phyloP scores from a whole-genome alignment of 2,888 invertebrate genomes.

The Synanthedon tipuliformis region DNA sequence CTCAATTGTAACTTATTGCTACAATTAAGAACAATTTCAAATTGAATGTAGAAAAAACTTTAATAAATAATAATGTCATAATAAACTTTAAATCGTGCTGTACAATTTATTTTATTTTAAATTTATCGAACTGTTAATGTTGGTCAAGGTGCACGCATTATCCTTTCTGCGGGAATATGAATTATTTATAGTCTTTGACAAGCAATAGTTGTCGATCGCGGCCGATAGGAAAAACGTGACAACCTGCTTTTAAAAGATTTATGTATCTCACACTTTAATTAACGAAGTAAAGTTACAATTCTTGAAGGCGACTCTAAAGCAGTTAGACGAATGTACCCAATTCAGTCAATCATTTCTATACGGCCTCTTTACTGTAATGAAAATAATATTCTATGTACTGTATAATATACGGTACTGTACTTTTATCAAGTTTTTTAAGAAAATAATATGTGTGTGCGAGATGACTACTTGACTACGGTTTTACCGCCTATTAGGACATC shows the following conservation, averaged over 20 bases:
- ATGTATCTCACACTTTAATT: neutral
- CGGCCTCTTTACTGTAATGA: too few relatives aligned
- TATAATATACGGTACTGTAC: too few relatives aligned
- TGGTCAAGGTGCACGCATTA: neutral
- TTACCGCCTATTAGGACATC: too few relatives aligned
- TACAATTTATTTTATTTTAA: neutral
- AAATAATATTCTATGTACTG: too few relatives aligned
- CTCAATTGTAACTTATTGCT: neutral
- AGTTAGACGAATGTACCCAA: too few relatives aligned
- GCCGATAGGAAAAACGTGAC: neutral
- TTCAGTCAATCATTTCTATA: too few relatives aligned
- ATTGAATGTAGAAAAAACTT: neutral
- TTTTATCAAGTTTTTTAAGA: too few relatives aligned
- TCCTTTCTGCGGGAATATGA: neutral
- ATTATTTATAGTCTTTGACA: constrained; percentile 3
- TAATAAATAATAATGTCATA: neutral
- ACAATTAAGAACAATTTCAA: neutral
- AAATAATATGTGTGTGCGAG: too few relatives aligned
- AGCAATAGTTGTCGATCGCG: neutral
- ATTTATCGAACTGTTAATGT: neutral
- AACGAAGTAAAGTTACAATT: neutral
- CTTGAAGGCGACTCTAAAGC: too few relatives aligned
- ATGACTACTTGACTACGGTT: too few relatives aligned
- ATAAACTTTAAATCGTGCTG: neutral
- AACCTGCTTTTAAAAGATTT: neutral